phyloP scores from a whole-genome alignment of 2,888 invertebrate species.

The Acronicta alni region DNA sequence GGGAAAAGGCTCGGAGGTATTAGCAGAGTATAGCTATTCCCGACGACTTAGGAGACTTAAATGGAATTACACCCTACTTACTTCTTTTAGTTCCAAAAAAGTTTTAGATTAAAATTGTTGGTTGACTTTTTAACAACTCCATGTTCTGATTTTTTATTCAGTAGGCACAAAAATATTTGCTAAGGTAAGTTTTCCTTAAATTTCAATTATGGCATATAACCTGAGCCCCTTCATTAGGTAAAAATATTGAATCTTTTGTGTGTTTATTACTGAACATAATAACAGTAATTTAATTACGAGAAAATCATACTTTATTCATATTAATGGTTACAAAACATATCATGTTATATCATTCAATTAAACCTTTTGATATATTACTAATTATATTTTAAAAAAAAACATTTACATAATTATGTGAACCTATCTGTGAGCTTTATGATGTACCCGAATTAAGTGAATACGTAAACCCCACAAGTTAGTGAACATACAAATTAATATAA shows the following conservation, averaged over 20 bases:
- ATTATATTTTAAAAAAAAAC: slow-evolving; percentile 11
- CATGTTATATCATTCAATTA: slow-evolving; percentile 17
- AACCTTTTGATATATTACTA: slow-evolving; percentile 4
- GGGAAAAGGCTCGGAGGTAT: too few species aligned
- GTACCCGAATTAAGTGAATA: slow-evolving; percentile 29
- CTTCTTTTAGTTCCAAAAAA: slow-evolving; percentile 18
- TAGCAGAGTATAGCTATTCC: slow-evolving; percentile 3
- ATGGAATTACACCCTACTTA: slow-evolving; percentile 26
- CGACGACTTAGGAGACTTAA: slow-evolving; percentile 19
- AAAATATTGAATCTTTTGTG: not conserved
- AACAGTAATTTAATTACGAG: slow-evolving; percentile 12
- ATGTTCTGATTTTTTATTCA: slow-evolving; percentile 1
- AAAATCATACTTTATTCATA: slow-evolving; percentile 5
- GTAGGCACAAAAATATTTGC: not conserved
- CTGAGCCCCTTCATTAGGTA: not conserved
- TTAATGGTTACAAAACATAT: slow-evolving; percentile 9
- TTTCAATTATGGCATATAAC: not conserved
- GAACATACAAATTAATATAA: slow-evolving; percentile 19
- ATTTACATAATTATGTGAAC: slow-evolving; percentile 4
- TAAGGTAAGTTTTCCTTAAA: not conserved
- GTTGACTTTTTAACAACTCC: not conserved
- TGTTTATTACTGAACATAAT: slow-evolving; percentile 20
- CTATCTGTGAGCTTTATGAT: slow-evolving; percentile 27
- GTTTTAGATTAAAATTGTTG: slow-evolving; percentile 11
- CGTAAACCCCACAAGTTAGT: too few species aligned